These are phyloP conservation scores for Bryconaethiops microstoma DNA, from an alignment of 2,797 vertebrate genomes.

Conservation along the genomic window DNA sequence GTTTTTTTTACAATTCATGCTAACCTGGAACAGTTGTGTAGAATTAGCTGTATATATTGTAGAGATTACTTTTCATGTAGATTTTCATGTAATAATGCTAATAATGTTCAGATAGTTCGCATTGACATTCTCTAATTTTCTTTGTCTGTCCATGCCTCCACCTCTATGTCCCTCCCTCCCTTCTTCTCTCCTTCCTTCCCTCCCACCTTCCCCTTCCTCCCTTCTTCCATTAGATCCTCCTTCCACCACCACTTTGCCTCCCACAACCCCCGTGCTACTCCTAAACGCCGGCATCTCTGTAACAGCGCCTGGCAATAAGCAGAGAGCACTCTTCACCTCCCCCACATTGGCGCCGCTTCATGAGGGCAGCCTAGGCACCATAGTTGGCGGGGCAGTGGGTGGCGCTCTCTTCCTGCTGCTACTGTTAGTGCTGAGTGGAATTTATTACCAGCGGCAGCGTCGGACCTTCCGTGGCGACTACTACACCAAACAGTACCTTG, in stretches of 20 bases:
- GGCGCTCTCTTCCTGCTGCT: conserved; percentile 94
- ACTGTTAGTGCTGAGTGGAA: conserved; percentile 84
- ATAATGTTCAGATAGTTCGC: conserved; percentile 82
- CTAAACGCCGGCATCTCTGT: conserved; percentile 87
- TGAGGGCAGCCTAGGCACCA: conserved; percentile 90
- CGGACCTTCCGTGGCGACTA: conserved; percentile 94
- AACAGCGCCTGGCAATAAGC: conserved; percentile 78
- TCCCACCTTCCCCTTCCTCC: conserved; percentile 74
- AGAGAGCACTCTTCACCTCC: conserved; percentile 86
- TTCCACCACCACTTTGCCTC: conserved; percentile 87
- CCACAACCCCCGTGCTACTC: conserved; percentile 89
- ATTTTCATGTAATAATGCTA: conserved; percentile 62
- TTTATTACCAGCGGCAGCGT: conserved; percentile 89
- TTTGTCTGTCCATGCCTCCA: conserved; percentile 85
- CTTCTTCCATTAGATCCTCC: conserved; percentile 98
- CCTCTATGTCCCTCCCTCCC: conserved; percentile 63
- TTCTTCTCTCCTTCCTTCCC: conserved; percentile 62
- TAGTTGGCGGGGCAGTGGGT: conserved; percentile 93
- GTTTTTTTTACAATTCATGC: not conserved
- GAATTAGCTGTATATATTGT: conserved; percentile 32
- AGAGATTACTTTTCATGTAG: conserved; percentile 55
- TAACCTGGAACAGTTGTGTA: conserved; percentile 52
- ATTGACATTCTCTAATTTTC: conserved; percentile 95
- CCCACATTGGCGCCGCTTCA: conserved; percentile 90
- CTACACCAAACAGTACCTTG: conserved; percentile 95